These are phyloP conservation scores for Drosophila hamatofila DNA, from an alignment of 2,888 invertebrate species.

Conservation along the genomic window DNA sequence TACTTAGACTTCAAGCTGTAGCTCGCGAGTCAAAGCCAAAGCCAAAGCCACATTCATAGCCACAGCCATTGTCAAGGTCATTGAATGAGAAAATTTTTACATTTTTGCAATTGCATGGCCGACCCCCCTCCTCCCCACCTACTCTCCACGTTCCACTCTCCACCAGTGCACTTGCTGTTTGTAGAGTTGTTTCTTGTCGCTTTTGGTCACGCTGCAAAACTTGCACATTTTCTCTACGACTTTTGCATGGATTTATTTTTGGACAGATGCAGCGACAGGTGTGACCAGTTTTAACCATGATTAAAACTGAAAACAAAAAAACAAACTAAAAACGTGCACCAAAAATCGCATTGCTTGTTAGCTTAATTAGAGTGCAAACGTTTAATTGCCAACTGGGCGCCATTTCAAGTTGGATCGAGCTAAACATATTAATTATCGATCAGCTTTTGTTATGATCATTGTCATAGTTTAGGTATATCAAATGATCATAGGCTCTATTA, in stretches of 20 bases:
- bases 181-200: conserved; percentile 21
- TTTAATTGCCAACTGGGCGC: conserved; percentile 11
- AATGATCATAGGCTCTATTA: background rate
- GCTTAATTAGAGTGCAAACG: conserved; percentile 57
- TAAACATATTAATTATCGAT: background rate
- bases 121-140: background rate
- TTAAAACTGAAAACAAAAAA: conserved; percentile 13
- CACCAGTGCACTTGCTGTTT: conserved; percentile 8
- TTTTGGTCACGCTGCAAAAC: conserved; percentile 40
- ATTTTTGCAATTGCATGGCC: conserved; percentile 56
- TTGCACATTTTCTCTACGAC: conserved; percentile 67
- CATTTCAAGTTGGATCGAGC: background rate
- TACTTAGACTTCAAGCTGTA: conserved; percentile 29
- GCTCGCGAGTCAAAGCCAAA: conserved; percentile 20
- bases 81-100: conserved; percentile 75
- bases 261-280: conserved; percentile 32
- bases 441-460: background rate
- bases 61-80: conserved; percentile 78
- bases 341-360: conserved; percentile 53
- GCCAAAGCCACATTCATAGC: conserved; percentile 32
- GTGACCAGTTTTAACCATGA: conserved; percentile 49
- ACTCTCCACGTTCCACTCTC: background rate
- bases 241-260: conserved; percentile 39
- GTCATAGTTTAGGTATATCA: background rate
- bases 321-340: conserved; percentile 1